Evolutionary conservation across 2,888 invertebrate species (phyloP).

Genomic region (Marasmarcha lunaedactyla): DNA sequence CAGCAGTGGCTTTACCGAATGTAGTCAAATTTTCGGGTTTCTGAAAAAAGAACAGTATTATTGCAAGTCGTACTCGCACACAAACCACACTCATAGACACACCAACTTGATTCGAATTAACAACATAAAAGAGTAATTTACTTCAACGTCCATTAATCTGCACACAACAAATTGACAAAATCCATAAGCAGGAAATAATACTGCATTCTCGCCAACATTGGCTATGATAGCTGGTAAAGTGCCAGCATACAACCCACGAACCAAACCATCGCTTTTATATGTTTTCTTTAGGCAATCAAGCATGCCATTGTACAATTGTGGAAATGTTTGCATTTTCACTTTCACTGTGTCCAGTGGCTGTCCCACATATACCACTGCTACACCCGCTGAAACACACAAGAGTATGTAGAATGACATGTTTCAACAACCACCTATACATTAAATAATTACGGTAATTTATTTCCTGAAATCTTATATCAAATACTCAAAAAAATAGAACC

Average conservation of each 20-base stretch:
- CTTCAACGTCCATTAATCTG: slow-evolving; percentile 46
- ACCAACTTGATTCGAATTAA: too few relatives aligned
- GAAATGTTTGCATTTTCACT: slow-evolving; percentile 99
- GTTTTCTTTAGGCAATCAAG: slow-evolving; percentile 87
- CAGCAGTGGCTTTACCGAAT: slow-evolving; percentile 87
- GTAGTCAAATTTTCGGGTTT: slow-evolving; percentile 77
- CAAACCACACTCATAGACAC: too few relatives aligned
- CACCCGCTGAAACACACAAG: slow-evolving; percentile 76
- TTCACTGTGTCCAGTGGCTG: slow-evolving; percentile 99
- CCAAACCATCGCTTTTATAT: slow-evolving; percentile 85
- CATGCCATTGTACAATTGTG: slow-evolving; percentile 88
- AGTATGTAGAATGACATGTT: slow-evolving; percentile 1
- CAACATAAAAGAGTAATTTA: too few relatives aligned
- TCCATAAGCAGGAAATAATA: slow-evolving; percentile 95
- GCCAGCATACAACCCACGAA: slow-evolving; percentile 91
- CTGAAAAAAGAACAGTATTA: too few relatives aligned
- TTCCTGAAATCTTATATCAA: too few relatives aligned
- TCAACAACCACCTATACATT: neutral
- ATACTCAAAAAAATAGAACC: too few relatives aligned
- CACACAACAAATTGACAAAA: slow-evolving; percentile 92
- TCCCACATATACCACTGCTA: slow-evolving; percentile 94
- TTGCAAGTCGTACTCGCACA: too few relatives aligned
- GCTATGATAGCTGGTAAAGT: slow-evolving; percentile 94
- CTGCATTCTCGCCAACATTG: slow-evolving; percentile 97
- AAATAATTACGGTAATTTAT: too few relatives aligned